Percentiles rank a stretch among this genome's conserved stretches.
These are phyloP conservation scores for Luehdorfia chinensis DNA, from an alignment of 1,140 invertebrate genomes.

Conservation along the genomic window DNA sequence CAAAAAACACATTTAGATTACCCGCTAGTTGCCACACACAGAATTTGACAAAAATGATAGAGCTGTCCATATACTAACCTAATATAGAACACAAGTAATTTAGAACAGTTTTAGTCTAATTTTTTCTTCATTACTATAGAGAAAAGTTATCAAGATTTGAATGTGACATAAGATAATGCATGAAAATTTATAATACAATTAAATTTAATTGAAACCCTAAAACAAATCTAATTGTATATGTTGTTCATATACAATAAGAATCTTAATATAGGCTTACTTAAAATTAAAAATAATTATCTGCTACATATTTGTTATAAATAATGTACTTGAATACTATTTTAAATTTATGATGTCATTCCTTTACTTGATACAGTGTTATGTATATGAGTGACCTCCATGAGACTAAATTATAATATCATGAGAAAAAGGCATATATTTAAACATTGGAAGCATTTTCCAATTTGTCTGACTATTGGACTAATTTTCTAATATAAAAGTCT, in stretches of 20 bases:
- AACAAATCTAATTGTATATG: no score
- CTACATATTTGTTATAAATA: not conserved
- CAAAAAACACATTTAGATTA: no score
- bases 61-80: no score
- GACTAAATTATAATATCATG: not conserved
- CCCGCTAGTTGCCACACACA: no score
- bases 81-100: no score
- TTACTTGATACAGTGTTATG: slow-evolving; percentile 24
- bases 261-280: no score
- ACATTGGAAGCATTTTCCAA: no score
- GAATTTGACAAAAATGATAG: no score
- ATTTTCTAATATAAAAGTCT: slow-evolving; percentile 2
- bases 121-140: no score
- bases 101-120: no score
- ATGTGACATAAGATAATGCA: not conserved
- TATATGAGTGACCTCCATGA: slow-evolving; percentile 19
- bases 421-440: slow-evolving; percentile 4
- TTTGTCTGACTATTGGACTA: no score
- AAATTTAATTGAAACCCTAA: not conserved
- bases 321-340: slow-evolving; percentile 35
- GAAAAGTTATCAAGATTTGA: slow-evolving; percentile 7
- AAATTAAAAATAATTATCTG: not conserved
- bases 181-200: slow-evolving; percentile 1
- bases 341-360: slow-evolving; percentile 49
- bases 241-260: no score